A percentile compares a stretch with the other conserved stretches of the same genome.
These are phyloP conservation scores for Sebastes cheni DNA, from an alignment of 2,797 vertebrate species.

Conservation along the genomic window DNA sequence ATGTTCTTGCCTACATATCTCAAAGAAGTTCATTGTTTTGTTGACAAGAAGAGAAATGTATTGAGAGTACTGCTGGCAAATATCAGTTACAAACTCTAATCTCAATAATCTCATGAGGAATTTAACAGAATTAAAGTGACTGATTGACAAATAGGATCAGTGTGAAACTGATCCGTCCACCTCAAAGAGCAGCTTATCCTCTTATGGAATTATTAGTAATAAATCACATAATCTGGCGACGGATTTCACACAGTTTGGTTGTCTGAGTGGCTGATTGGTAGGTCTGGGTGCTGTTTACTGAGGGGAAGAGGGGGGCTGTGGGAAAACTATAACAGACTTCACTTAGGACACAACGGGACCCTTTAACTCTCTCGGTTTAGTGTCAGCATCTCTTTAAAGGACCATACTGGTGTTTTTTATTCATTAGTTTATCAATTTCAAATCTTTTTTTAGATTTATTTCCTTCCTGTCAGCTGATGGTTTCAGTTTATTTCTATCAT, in stretches of 20 bases:
- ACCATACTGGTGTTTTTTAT: neutral
- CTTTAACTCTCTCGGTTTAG: neutral
- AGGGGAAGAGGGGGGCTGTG: neutral
- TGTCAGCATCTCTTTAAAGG: neutral
- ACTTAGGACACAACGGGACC: neutral
- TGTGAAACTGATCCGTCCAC: neutral
- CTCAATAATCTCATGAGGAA: neutral
- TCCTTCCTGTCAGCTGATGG: neutral
- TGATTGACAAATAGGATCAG: neutral
- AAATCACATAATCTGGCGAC: slow-evolving; percentile 16
- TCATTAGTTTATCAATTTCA: neutral
- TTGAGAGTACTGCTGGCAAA: neutral
- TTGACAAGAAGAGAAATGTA: neutral
- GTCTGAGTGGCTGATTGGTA: slow-evolving; percentile 2
- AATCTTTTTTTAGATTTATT: neutral
- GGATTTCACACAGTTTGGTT: neutral
- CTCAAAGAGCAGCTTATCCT: slow-evolving; percentile 20
- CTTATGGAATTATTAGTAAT: neutral
- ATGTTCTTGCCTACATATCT: neutral
- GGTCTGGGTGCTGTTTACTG: neutral
- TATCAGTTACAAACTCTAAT: neutral
- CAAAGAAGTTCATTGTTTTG: neutral
- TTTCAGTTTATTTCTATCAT: neutral
- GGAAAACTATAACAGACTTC: neutral
- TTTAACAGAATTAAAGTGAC: neutral